These are phyloP conservation scores for Orchesella flavescens DNA, from an alignment of 2,888 invertebrate species.

Conservation along the genomic window DNA sequence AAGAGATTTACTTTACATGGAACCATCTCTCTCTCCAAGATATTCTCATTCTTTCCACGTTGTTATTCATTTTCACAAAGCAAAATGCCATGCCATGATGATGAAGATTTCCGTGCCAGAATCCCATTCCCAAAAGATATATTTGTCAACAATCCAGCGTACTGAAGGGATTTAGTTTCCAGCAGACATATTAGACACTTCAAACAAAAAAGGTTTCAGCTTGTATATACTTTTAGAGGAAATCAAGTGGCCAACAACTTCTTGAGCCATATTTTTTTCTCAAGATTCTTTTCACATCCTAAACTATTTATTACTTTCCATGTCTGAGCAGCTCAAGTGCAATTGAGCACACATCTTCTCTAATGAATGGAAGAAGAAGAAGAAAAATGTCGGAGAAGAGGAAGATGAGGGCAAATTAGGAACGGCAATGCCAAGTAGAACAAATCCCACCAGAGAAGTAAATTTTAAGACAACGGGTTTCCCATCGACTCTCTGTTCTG, in stretches of 20 bases:
- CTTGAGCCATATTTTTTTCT: neutral
- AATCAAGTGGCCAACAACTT: neutral
- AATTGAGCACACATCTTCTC: neutral
- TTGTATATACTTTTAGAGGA: neutral
- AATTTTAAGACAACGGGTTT: slow-evolving; percentile 10
- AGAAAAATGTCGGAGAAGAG: neutral
- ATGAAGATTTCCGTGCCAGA: neutral
- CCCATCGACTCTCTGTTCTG: neutral
- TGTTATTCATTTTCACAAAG: neutral
- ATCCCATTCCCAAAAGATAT: neutral
- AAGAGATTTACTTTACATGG: neutral
- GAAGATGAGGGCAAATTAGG: slow-evolving; percentile 35
- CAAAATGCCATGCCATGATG: no score
- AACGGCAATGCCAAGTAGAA: slow-evolving; percentile 18
- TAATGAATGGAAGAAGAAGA: neutral
- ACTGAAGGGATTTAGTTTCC: neutral
- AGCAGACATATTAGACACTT: neutral
- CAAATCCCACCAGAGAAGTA: slow-evolving; percentile 33
- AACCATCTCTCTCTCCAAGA: neutral
- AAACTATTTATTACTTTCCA: slow-evolving; percentile 5
- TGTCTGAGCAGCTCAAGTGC: neutral
- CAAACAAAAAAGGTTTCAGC: neutral
- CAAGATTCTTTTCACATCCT: neutral
- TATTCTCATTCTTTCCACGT: neutral
- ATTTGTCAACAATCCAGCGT: slow-evolving; percentile 19